A percentile compares a stretch with the other conserved stretches of the same genome.
Conservation (phyloP, 2,797 vertebrate genomes). For the Oceanodroma leucorhoa region DNA sequence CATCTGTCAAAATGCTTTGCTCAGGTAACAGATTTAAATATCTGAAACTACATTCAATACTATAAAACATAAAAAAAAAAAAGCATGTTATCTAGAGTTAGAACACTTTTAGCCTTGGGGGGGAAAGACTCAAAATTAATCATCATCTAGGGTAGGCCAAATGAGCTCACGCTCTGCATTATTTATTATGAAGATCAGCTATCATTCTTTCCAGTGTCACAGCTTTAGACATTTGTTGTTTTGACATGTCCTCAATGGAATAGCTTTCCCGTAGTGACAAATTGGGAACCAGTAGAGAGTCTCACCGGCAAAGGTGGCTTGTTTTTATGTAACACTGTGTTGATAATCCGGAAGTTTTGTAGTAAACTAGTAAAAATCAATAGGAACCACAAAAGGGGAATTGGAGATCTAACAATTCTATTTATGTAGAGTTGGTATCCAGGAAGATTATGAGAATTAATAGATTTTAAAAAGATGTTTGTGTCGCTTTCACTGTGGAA, state of each 20-base stretch:
- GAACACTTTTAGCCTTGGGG: neutral
- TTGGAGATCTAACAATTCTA: neutral
- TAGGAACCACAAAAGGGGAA: neutral
- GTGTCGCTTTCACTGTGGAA: neutral
- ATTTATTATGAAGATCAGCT: neutral
- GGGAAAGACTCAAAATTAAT: neutral
- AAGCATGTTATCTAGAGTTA: neutral
- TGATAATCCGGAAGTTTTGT: neutral
- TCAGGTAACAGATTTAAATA: neutral
- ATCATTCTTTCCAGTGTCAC: neutral
- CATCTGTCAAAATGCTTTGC: neutral
- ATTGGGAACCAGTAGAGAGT: neutral
- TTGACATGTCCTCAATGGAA: neutral
- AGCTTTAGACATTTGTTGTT: neutral
- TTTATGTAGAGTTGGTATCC: neutral
- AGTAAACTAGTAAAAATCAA: neutral
- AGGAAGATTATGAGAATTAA: neutral
- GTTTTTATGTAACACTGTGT: neutral
- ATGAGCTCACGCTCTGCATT: neutral
- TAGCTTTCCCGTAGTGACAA: neutral
- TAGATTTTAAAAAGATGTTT: neutral
- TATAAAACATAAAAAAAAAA: neutral
- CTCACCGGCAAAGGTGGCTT: neutral
- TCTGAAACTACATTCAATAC: neutral
- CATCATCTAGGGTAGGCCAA: neutral